Base-by-base conservation (phyloP, 1,140 invertebrate species). In the Rhagoletis pomonella region DNA sequence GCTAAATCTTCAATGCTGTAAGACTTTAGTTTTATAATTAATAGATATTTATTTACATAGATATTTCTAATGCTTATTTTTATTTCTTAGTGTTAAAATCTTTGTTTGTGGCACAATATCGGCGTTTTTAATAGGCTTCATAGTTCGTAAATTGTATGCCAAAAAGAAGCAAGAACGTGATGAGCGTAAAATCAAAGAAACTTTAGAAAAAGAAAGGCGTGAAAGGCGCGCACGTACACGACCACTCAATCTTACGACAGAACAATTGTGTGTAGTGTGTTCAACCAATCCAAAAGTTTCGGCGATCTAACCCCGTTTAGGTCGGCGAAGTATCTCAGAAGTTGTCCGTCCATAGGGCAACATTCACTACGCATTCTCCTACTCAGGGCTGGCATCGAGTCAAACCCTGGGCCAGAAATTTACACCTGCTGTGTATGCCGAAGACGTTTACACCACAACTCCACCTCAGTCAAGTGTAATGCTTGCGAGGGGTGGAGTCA, bases 181-280 rank as follows among this genome's bases (percentile, higher is more conserved):
- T 60, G 94, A 95, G 62, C 93, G 94, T 84, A 94, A 94, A 88
- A 92, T 96, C 89, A 95, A 95, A 88, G 92, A 94, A 88, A 94
- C 94, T 86, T 91, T 96, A 29, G 96, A 95, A 60, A 93, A 93
- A 9, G 95, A 95, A n/a, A 94, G 96, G 2, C 94, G 94, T 86
- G 94, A 95, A 90, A 93, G 96, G 67, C 93, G 96, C 17, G 94
- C 95, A 65, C 93, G 94, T 87, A 95, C 94, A 2, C 93, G 96
- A 19, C 95, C 96, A 39, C 94, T 93, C 6, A 94, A 96, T 89
- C 91, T 96, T 6, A 92, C 94, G 4, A 95, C 96, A 2, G 94
- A 95, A 90, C 96, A 96, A 90, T 91, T 96, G 3, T 97, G 96
- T 90, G 95, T 97, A 14, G 95, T 97, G n/a, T 97, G 96, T 92